phyloP scores from a whole-genome alignment of 1,140 invertebrate genomes.

The Drosophila funebris region DNA sequence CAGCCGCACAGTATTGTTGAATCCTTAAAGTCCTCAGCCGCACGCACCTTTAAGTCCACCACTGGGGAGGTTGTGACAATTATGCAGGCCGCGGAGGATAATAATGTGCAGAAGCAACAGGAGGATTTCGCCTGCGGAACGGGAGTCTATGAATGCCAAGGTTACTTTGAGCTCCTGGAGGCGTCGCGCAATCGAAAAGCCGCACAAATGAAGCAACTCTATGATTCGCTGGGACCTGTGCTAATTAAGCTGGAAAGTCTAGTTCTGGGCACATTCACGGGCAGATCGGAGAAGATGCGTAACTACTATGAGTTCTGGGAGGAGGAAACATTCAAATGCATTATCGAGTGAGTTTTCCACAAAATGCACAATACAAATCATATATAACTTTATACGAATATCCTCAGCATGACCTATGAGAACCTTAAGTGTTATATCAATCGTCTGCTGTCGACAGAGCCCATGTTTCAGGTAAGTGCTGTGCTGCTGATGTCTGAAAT shows the following conservation, averaged over 20 bases:
- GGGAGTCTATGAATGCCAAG: slow-evolving; percentile 83
- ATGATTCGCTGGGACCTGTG: slow-evolving; percentile 89
- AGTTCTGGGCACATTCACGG: slow-evolving; percentile 87
- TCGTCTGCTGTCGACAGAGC: slow-evolving; percentile 85
- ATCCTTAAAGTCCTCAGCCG: neutral
- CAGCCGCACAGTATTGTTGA: neutral
- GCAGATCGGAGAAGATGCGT: slow-evolving; percentile 87
- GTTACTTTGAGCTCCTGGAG: slow-evolving; percentile 84
- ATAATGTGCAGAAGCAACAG: slow-evolving; percentile 3
- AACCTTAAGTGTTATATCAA: slow-evolving; percentile 90
- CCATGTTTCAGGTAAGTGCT: slow-evolving; percentile 92
- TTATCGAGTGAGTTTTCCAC: slow-evolving; percentile 84
- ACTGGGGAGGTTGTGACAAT: slow-evolving; percentile 44
- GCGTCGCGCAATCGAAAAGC: slow-evolving; percentile 88
- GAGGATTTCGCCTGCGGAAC: slow-evolving; percentile 55
- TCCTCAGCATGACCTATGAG: slow-evolving; percentile 81
- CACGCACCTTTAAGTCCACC: slow-evolving; percentile 34
- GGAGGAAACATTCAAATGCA: slow-evolving; percentile 86
- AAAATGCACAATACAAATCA: neutral
- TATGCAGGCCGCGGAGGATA: slow-evolving; percentile 26
- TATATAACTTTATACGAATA: neutral
- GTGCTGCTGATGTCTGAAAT: slow-evolving; percentile 90
- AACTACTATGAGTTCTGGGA: slow-evolving; percentile 89
- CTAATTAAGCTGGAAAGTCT: slow-evolving; percentile 92
- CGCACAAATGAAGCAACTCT: slow-evolving; percentile 87